Evolutionary conservation across 2,113 vertebrate species (phyloP).

Genomic region (Atherinomorus stipes): DNA sequence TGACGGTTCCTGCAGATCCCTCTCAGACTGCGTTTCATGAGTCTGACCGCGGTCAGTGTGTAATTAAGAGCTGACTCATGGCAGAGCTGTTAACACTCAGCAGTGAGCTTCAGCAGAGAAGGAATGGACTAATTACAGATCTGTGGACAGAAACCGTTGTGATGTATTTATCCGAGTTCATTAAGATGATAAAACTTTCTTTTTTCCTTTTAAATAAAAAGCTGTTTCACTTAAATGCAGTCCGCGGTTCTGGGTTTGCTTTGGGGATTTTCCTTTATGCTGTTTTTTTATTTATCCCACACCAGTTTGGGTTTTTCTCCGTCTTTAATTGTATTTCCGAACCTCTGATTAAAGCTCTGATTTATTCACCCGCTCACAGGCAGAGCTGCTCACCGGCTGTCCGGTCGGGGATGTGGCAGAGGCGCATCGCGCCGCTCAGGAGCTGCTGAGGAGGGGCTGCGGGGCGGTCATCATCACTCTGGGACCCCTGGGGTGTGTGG

Average conservation of each 20-base stretch:
- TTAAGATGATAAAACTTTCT: conserved; percentile 24
- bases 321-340: conserved; percentile 61
- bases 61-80: conserved; percentile 59
- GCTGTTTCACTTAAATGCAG: conserved; percentile 14
- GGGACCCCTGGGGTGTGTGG: conserved; percentile 91
- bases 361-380: conserved; percentile 75
- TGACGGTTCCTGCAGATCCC: conserved; percentile 45
- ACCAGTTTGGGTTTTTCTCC: conserved; percentile 39
- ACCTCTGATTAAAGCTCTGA: conserved; percentile 51
- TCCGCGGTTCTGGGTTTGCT: conserved; percentile 3
- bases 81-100: conserved; percentile 42
- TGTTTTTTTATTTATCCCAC: conserved; percentile 35
- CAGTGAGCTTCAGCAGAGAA: conserved; percentile 25
- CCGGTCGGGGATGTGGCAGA: conserved; percentile 82
- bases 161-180: conserved; percentile 12
- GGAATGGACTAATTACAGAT: conserved; percentile 33
- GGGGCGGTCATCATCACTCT: conserved; percentile 88
- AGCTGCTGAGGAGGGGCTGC: conserved; percentile 89
- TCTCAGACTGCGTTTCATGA: conserved; percentile 53
- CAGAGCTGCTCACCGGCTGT: conserved; percentile 90
- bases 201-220: neutral
- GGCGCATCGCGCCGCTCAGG: conserved; percentile 81
- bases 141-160: conserved; percentile 27
- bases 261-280: conserved; percentile 46
- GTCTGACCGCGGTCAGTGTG: conserved; percentile 47